Conservation (phyloP, 2,113 vertebrate genomes). For the Oreochromis aureus region DNA sequence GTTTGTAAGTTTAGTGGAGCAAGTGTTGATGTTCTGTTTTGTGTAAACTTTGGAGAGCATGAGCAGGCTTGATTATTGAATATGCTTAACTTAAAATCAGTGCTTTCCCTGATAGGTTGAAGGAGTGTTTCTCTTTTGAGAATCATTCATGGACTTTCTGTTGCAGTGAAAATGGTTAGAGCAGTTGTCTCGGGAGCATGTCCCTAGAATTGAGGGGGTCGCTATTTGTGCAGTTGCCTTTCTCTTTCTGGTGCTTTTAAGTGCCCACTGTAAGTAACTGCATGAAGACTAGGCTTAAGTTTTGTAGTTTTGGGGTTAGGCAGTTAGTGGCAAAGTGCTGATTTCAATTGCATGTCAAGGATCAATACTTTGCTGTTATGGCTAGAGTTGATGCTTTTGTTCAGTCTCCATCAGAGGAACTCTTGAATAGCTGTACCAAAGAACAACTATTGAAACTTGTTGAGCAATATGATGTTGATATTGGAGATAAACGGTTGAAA, state of each 20-base stretch:
- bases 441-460: neutral
- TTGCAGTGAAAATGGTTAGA: neutral
- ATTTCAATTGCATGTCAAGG: too few relatives aligned
- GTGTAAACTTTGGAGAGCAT: too few relatives aligned
- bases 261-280: too few relatives aligned
- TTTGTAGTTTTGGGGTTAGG: neutral
- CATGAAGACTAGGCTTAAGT: too few relatives aligned
- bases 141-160: neutral
- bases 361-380: too few relatives aligned
- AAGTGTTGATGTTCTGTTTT: too few relatives aligned
- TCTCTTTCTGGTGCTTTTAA: neutral
- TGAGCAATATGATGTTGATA: too few relatives aligned
- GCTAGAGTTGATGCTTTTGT: accelerated
- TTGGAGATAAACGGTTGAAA: neutral
- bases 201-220: neutral
- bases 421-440: neutral
- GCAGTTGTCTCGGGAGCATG: neutral
- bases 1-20: too few relatives aligned
- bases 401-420: neutral
- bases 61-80: neutral
- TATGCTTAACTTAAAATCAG: neutral
- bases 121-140: neutral
- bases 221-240: neutral
- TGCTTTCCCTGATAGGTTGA: neutral
- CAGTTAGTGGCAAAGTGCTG: too few relatives aligned